Evolutionary conservation across 2,113 vertebrate species (phyloP).

Genomic region (Gavialis gangeticus): DNA sequence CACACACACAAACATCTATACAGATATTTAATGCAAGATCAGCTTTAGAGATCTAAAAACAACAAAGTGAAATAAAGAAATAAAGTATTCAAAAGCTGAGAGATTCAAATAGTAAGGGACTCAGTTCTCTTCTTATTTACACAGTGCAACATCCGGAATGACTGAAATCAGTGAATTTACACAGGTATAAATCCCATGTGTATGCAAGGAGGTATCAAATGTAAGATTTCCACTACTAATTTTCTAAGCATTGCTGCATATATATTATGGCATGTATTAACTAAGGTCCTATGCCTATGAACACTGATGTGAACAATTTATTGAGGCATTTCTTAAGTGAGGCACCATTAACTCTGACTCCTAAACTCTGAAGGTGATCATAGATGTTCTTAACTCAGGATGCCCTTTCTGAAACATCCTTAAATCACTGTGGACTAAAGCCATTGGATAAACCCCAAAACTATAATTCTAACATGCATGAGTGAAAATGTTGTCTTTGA

Average conservation of each 20-base stretch:
- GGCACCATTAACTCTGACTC: not conserved
- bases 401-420: not conserved
- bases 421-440: not conserved
- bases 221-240: not conserved
- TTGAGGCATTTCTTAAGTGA: not conserved
- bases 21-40: not conserved
- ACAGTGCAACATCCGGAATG: not conserved
- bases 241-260: not conserved
- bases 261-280: not conserved
- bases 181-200: not conserved
- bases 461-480: not conserved
- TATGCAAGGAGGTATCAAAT: not conserved
- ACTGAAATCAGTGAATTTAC: not conserved
- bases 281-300: not conserved
- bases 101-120: not conserved
- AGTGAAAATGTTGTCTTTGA: not conserved
- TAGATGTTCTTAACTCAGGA: not conserved
- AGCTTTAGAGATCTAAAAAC: not conserved
- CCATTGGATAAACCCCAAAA: not conserved
- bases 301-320: not conserved
- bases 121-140: not conserved
- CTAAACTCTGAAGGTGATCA: not conserved
- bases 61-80: not conserved
- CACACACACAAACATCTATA: not conserved
- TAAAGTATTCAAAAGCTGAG: conserved; percentile 9